Evolutionary conservation across 2,888 invertebrate species (phyloP), one percentile per base, ranked within the genome.

Genomic region (Pegoplata infirma): DNA sequence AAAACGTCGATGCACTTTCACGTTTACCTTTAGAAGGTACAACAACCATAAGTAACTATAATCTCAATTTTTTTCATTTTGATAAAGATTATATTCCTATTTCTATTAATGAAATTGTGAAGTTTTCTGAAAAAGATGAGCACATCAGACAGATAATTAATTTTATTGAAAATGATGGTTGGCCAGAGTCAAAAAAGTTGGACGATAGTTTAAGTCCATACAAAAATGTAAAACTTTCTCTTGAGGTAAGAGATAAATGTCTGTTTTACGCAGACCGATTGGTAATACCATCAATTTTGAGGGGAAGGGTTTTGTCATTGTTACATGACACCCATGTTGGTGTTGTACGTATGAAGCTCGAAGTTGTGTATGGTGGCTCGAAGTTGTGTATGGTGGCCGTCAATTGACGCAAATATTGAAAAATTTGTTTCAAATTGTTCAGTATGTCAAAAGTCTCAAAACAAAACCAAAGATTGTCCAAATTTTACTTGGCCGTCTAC

Each of bases 1-100:
- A 59, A 63, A 72, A 80, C 25, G 68, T 80, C 5, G 77, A 74
- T 49, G 74, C 64, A 12, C 36, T 76, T 12, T 76, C 76, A 6
- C 72, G 68, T 51, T 40, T 78, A 25, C 80, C 71, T 10, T 23
- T 56, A 19, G 66, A 69, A 14, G 58, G 49, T 2, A 19, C 56
- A 21, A 68, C 68, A n/a, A 23, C 19, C 19, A 4, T 67, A 1
- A 69, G 49, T n/a, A 63, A 58, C n/a, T 46, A 32, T 10, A 72
- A 72, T n/a, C 10, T 63, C 19, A 14, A 63, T 71, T 71, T 71
- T 71, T 71, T 71, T 2, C 59, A 69, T 40, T 49, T 49, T 23
- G 53, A 67, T 25, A 14, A 36, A 21, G 32, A 58, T 49, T 4
- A 44, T 7, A n/a, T 25, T 7, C 66, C 44, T 8, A 53, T 44